Evolutionary conservation across 1,140 invertebrate species (phyloP).

Genomic region (Eupeodes corollae): DNA sequence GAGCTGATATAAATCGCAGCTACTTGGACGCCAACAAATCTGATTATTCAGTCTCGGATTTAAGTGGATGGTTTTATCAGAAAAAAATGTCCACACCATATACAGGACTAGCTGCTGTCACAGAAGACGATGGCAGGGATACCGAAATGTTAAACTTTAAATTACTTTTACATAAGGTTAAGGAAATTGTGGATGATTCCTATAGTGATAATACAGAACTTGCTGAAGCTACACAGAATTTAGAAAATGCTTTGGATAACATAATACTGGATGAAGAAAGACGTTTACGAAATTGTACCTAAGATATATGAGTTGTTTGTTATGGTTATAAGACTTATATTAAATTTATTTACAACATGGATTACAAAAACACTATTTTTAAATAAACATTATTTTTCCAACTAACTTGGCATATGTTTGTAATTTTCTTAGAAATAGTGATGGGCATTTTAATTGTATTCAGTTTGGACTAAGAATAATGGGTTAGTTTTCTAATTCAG

Average conservation of each 20-base stretch:
- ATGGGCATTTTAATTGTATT: too few relatives aligned
- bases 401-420: too few relatives aligned
- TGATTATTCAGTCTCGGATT: slow-evolving; percentile 29
- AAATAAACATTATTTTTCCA: too few relatives aligned
- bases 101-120: slow-evolving; percentile 7
- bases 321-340: too few relatives aligned
- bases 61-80: slow-evolving; percentile 32
- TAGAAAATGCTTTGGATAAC: slow-evolving; percentile 31
- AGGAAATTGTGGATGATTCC: slow-evolving; percentile 34
- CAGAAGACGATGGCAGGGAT: slow-evolving; percentile 13
- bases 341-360: too few relatives aligned
- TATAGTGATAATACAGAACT: slow-evolving; percentile 35
- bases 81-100: background rate
- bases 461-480: too few relatives aligned
- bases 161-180: slow-evolving; percentile 28
- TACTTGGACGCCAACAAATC: slow-evolving; percentile 35
- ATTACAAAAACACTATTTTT: too few relatives aligned
- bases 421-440: too few relatives aligned
- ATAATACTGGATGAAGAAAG: slow-evolving; percentile 30
- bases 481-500: too few relatives aligned
- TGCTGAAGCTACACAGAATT: slow-evolving; percentile 30
- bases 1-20: slow-evolving; percentile 31
- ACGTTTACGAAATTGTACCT: slow-evolving; percentile 14
- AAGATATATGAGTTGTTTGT: too few relatives aligned
- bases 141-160: slow-evolving; percentile 33